Evolutionary conservation across 2,888 invertebrate genomes (phyloP), one percentile per base, ranked within the genome.

Genomic region (Anoplius nigerrimus): DNA sequence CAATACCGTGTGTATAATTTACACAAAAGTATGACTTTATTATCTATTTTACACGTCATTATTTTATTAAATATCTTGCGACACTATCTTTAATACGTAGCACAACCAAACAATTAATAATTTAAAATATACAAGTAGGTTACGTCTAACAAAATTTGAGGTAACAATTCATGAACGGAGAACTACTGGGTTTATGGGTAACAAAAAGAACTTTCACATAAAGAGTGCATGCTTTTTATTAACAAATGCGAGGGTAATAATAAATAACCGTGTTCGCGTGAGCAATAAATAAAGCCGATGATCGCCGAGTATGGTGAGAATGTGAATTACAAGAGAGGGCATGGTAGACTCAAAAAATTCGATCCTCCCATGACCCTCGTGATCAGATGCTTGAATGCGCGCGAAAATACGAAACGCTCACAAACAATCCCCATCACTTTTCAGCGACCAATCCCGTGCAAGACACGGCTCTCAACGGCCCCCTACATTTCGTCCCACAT

Each of bases 201-300:
- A 24, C 2, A 2, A 24, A 24, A 24, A 24, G 2, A 4, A 24
- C 6, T 34, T 34, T 34, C 34, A 34, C 34, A 11, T 34, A 34
- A 34, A 34, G 34, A 34, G 34, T 34, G 72, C 64, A 77, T 78
- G 67, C 66, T 78, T 85, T n/a, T 86, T 86, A 83, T 86, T 85
- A 83, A 84, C 82, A 86, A 84, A 79, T 71, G 66, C 58, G 71
- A 67, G 72, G 68, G 66, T 71, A 73, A 72, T 66, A 82, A 86
- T 85, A 86, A 85, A 85, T 86, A 84, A 80, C 72, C 74, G 67
- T 75, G 70, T 68, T 34, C 70, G 62, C 69, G 78, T 61, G 62
- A 74, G 62, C 66, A 83, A 83, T 84, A 86, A 84, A 84, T 84
- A 78, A 71, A 48, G 43, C 45, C 43, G 22, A 22, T 46, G 48